phyloP scores from a whole-genome alignment of 2,113 vertebrate genomes.

The Crotalus viridis region DNA sequence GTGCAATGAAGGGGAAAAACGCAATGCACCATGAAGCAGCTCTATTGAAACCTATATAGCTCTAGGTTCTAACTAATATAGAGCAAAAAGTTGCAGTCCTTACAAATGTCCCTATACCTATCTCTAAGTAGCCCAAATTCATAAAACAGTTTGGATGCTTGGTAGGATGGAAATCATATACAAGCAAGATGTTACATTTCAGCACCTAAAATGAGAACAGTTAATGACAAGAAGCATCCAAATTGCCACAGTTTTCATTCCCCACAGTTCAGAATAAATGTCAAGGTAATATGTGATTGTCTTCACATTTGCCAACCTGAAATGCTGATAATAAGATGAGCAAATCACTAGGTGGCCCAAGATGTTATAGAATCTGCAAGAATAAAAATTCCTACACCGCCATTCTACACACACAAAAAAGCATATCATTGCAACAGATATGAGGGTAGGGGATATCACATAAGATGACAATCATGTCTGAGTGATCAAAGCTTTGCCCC shows the following conservation, averaged over 20 bases:
- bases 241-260: neutral
- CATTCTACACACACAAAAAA: neutral
- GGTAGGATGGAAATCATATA: neutral
- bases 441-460: neutral
- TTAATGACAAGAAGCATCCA: neutral
- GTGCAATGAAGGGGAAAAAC: neutral
- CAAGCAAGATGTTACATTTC: neutral
- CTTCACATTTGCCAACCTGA: neutral
- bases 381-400: neutral
- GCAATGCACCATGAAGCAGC: neutral
- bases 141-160: neutral
- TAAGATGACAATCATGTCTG: neutral
- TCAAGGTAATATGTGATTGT: neutral
- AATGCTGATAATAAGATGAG: neutral
- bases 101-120: neutral
- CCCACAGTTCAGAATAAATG: neutral
- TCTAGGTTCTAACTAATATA: no score
- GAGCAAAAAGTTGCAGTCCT: neutral
- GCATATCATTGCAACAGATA: neutral
- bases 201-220: neutral
- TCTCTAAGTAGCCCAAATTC: neutral
- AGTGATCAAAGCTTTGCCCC: neutral
- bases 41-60: neutral
- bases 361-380: neutral
- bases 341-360: neutral